Percentiles rank a stretch among this genome's conserved stretches.
phyloP scores from a whole-genome alignment of 2,113 vertebrate species.

The Salvelinus namaycush region DNA sequence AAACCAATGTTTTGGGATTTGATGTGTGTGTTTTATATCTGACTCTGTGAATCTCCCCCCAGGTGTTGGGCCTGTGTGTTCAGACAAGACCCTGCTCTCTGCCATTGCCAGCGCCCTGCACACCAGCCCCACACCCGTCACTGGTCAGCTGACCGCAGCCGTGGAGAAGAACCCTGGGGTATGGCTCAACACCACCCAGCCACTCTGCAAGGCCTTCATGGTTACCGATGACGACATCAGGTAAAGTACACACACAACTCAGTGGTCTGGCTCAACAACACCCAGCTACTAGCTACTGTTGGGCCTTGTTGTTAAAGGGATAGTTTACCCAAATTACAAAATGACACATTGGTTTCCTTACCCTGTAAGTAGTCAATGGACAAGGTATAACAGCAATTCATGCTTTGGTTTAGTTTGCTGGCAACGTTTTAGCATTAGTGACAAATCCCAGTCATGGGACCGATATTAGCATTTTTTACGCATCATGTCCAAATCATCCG shows the following conservation, averaged over 20 bases:
- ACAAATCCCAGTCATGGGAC: no score
- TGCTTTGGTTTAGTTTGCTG: no score
- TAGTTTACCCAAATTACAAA: no score
- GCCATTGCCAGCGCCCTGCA: constrained; percentile 95
- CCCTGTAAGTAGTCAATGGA: no score
- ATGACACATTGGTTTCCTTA: no score
- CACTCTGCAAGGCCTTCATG: constrained; percentile 95
- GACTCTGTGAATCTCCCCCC: background rate
- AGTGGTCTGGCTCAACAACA: background rate
- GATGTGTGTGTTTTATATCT: background rate
- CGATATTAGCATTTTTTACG: no score
- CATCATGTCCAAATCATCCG: no score
- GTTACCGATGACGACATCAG: constrained; percentile 98
- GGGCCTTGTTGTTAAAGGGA: no score
- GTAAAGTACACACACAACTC: constrained; percentile 58
- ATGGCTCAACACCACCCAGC: constrained; percentile 94
- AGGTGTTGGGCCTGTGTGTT: constrained; percentile 92
- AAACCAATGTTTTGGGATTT: background rate
- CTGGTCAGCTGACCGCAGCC: constrained; percentile 89
- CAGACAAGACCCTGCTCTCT: constrained; percentile 91
- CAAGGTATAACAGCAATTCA: no score
- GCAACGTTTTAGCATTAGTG: no score
- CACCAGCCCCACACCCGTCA: constrained; percentile 92
- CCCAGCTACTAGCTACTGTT: no score
- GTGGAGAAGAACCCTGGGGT: constrained; percentile 98